Base-by-base conservation (phyloP, 64 coral and sea anemone genomes). In the Porites lutea region DNA sequence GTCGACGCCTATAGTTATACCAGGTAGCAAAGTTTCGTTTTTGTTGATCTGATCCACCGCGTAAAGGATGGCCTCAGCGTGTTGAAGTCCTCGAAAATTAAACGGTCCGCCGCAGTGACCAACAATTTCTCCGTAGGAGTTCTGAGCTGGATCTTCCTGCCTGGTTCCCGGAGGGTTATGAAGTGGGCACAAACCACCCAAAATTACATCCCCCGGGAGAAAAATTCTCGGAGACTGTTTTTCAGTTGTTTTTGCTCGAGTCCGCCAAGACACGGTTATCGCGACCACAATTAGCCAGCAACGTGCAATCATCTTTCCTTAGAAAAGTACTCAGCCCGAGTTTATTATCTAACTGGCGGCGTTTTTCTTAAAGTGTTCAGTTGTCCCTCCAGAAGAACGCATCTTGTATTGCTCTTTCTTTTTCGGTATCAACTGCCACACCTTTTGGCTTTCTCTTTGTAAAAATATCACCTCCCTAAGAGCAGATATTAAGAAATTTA, bases 11-110 rank as follows among this genome's bases (percentile, higher is more conserved):
- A 89, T 55, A 2, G 52, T 46, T n/a, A 89, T 57, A 44, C 74
- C 71, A 16, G 87, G 87, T 16, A 89, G 87, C 55, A 89, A 62
- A 19, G 53, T 58, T 76, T 53, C 18, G 51, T 78, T 74, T 45
- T 89, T 75, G 57, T 89, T 89, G 43, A 89, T 89, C 43, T 57
- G 52, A 9, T 89, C 87, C 16, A 89, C 44, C 0, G 87, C 87
- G 55, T 78, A 89, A 59, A 89, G 72, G 58, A 89, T 89, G 2
- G 87, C 87, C 53, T 89, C 87, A 10, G 87, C 87, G 43, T 78
- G 55, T 52, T 77, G 27, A 37, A 77, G 47, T 44, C 87, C 87
- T 0, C 87, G 45, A 65, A 71, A 87, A 51, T 87, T 87, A 7
- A 87, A 87, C 8, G 51, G 52, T 21, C 83, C 73, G 13, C 73